phyloP scores from a whole-genome alignment of 2,797 vertebrate genomes.

The Coendou prehensilis region DNA sequence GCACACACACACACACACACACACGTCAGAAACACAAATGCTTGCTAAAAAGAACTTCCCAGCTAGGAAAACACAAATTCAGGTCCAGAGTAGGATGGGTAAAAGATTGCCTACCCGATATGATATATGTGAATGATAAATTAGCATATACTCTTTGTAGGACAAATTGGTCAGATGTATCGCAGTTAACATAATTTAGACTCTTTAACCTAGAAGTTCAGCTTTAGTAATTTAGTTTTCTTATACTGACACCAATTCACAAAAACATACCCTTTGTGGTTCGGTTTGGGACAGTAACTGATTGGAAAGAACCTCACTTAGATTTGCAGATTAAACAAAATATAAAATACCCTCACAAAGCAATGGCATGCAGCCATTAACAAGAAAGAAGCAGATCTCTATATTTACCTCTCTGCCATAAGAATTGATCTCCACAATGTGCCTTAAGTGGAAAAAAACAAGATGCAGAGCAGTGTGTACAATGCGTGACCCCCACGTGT shows the following conservation, averaged over 20 bases:
- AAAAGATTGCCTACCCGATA: fast-evolving
- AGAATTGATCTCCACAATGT: too few species aligned
- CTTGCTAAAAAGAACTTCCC: neutral
- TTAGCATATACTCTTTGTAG: fast-evolving
- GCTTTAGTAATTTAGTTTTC: neutral
- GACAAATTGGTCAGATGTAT: too few species aligned
- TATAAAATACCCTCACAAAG: neutral
- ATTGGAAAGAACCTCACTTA: neutral
- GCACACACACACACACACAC: neutral
- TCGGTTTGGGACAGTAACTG: neutral
- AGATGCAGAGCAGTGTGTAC: fast-evolving
- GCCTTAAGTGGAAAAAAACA: neutral
- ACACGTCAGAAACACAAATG: neutral
- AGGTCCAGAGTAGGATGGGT: neutral
- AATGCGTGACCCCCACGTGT: fast-evolving
- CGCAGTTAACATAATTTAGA: fast-evolving
- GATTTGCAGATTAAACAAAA: neutral
- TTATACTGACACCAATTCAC: neutral
- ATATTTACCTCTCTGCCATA: neutral
- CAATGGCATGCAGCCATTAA: neutral
- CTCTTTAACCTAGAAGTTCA: neutral
- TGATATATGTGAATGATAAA: fast-evolving
- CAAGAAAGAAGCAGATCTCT: neutral
- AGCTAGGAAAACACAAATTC: neutral
- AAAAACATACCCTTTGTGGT: neutral